These are phyloP conservation scores for Pteronotus mesoamericanus DNA, from an alignment of 2,797 vertebrate genomes.

Conservation along the genomic window DNA sequence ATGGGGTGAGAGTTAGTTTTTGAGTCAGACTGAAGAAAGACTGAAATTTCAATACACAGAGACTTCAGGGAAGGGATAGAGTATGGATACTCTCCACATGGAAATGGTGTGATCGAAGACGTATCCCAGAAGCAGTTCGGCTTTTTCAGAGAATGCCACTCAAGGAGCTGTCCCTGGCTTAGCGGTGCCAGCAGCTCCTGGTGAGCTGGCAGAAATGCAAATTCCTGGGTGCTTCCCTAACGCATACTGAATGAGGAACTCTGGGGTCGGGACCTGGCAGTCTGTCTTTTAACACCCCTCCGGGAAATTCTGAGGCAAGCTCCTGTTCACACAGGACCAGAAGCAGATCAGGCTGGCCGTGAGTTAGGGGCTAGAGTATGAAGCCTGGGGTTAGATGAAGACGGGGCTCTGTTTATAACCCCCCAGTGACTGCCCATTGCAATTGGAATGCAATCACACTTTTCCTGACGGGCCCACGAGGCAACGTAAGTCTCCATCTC, in stretches of 20 bases:
- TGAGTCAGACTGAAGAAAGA: background rate
- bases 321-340: background rate
- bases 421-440: background rate
- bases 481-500: background rate
- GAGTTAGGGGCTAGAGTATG: background rate
- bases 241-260: background rate
- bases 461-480: background rate
- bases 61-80: background rate
- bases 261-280: rapidly evolving
- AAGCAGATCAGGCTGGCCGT: too few relatives aligned
- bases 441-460: background rate
- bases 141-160: background rate
- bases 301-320: rapidly evolving
- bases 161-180: background rate
- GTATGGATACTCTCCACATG: background rate
- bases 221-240: background rate
- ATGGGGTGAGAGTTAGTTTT: background rate
- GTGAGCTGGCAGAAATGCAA: background rate
- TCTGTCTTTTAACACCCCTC: background rate
- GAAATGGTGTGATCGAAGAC: background rate
- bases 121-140: background rate
- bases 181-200: background rate
- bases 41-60: background rate
- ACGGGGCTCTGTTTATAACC: background rate
- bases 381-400: background rate